phyloP scores from a whole-genome alignment of 2,888 invertebrate genomes.

The Osedax fenrisi region DNA sequence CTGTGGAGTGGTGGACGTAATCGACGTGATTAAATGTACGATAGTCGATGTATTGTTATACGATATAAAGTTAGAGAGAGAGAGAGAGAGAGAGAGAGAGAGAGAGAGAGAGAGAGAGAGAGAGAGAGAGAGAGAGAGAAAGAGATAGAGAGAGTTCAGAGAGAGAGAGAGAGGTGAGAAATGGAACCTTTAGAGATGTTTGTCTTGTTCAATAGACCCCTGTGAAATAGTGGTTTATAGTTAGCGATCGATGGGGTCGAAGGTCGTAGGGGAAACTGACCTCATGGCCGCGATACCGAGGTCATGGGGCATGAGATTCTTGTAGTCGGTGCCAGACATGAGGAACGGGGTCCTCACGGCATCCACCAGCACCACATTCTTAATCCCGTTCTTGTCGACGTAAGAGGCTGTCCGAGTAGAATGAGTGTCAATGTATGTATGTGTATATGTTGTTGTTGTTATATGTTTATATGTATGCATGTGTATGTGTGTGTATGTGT shows the following conservation, averaged over 20 bases:
- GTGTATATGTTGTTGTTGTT: no score
- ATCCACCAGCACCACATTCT: constrained; percentile 81
- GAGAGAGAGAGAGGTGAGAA: no score
- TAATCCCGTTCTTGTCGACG: constrained; percentile 39
- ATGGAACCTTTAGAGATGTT: background rate
- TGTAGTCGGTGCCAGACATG: constrained; percentile 78
- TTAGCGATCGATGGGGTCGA: background rate
- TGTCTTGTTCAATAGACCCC: background rate
- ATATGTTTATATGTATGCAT: no score
- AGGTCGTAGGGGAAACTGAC: constrained; percentile 38
- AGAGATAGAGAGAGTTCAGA: no score
- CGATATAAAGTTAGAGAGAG: background rate
- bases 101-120: background rate
- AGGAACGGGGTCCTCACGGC: constrained; percentile 91
- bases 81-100: background rate
- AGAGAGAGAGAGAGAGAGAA: background rate
- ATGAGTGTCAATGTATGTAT: no score
- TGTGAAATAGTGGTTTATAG: background rate
- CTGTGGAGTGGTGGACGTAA: constrained; percentile 43
- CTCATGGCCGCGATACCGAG: constrained; percentile 72
- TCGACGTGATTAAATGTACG: no score
- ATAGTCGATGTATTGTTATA: no score
- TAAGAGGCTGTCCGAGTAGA: no score
- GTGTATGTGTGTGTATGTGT: no score
- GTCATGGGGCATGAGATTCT: constrained; percentile 88